Conservation (phyloP, 2,113 vertebrate genomes). For the Misgurnus mizolepis region DNA sequence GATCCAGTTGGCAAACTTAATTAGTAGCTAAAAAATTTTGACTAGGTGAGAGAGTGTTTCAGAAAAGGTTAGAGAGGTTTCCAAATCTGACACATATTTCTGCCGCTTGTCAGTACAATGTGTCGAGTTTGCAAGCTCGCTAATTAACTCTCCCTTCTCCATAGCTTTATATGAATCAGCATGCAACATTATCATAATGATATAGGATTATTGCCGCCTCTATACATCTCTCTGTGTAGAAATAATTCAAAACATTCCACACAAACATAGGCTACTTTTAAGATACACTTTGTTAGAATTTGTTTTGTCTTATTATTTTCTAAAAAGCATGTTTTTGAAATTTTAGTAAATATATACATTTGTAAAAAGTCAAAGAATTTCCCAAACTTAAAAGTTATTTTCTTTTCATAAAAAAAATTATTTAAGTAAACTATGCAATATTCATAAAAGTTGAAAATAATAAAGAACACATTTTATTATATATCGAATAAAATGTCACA, state of each 20-base stretch:
- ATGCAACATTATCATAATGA: constrained; percentile 65
- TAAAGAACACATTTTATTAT: background rate
- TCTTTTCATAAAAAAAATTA: no score
- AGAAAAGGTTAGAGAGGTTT: constrained; percentile 70
- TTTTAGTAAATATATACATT: no score
- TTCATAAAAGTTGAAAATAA: background rate
- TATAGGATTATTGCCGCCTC: constrained; percentile 61
- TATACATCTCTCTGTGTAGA: constrained; percentile 58
- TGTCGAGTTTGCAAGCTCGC: constrained; percentile 69
- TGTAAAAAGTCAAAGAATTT: no score
- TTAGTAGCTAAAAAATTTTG: constrained; percentile 66
- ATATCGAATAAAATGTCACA: constrained; percentile 6
- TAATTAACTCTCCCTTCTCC: constrained; percentile 70
- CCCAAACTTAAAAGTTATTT: no score
- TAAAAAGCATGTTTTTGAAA: no score
- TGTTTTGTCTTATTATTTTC: background rate
- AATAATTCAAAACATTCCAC: constrained; percentile 27
- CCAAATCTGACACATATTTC: constrained; percentile 67
- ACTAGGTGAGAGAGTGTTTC: constrained; percentile 65
- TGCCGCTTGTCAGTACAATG: constrained; percentile 70
- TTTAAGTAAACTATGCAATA: no score
- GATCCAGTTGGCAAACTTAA: constrained; percentile 69
- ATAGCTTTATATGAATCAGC: constrained; percentile 68
- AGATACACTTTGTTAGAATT: background rate
- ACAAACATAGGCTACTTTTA: background rate